Base-by-base conservation (phyloP, 2,888 invertebrate genomes). In the Drosophila ustulata region DNA sequence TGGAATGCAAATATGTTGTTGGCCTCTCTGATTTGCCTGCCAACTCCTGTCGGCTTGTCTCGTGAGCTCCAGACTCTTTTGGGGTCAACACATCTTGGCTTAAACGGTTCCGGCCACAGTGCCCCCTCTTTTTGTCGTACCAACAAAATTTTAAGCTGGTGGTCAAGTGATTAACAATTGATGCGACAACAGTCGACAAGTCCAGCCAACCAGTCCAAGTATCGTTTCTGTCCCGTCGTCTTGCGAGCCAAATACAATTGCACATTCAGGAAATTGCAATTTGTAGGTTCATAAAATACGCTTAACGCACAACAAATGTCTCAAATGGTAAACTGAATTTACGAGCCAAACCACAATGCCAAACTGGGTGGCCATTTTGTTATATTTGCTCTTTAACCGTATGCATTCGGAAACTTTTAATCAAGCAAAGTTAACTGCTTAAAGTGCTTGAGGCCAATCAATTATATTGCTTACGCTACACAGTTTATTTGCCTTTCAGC, bases 91-190 rank as follows among this genome's bases (percentile, higher is more conserved):
- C 37, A 11, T 37, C 37, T 37, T 37, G 74, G 71, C 79, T 51
- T 41, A 37, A 39, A 85, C 89, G 84, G 82, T 51, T 66, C 88
- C 90, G 90, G 91, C 90, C 85, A 90, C 69, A 71, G 34, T 75
- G 74, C 78, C 73, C 78, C 81, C 72, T 47, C 18, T 80, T 71
- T 66, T 57, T 78, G 85, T 64, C 90, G 90, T 90, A 90, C 80
- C 66, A 90, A 91, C 90, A 91, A 91, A 91, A 91, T 91, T 91
- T 91, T 91, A 91, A 81, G 85, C 91, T 88, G 88, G 90, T 91
- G 90, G 90, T 91, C 90, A 91, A 91, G 91, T 89, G 87, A 91
- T 83, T 88, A 80, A 85, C 80, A 76, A 65, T 57, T 76, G 58
- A 45, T 53, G 63, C 46, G 47, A 63, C 56, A 66, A 68, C 53